A percentile compares a stretch with the other conserved stretches of the same genome.
Evolutionary conservation across 2,888 invertebrate species (phyloP).

Genomic region (Buathra laborator): DNA sequence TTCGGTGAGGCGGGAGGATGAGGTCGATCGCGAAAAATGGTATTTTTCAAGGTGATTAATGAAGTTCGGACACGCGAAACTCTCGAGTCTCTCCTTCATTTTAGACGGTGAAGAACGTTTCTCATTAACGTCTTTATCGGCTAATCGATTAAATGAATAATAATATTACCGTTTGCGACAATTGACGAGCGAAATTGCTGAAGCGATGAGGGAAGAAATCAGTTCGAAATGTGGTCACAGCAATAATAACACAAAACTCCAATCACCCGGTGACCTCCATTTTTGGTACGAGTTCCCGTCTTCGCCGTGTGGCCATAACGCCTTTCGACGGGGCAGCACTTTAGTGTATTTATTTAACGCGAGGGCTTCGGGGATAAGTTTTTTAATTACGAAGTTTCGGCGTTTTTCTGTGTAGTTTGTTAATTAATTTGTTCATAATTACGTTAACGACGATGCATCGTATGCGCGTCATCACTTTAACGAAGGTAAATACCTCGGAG

Average conservation of each 20-base stretch:
- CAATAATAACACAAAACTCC: conserved; percentile 54
- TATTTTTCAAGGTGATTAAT: conserved; percentile 30
- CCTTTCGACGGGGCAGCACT: conserved; percentile 61
- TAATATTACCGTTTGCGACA: conserved; percentile 65
- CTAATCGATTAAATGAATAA: conserved; percentile 30
- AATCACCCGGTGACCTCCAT: conserved; percentile 77
- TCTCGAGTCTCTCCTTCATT: conserved; percentile 77
- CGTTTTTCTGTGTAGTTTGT: too few species aligned
- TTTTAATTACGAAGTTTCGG: neutral
- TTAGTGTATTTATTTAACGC: conserved; percentile 18
- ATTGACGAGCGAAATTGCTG: conserved; percentile 52
- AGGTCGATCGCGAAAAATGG: neutral
- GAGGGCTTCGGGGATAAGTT: neutral
- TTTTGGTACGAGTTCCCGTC: conserved; percentile 75
- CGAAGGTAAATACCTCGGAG: conserved; percentile 50
- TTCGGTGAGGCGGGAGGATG: neutral
- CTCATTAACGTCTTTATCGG: conserved; percentile 20
- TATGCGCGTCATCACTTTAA: conserved; percentile 42
- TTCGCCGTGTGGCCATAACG: conserved; percentile 73
- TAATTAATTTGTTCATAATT: too few species aligned
- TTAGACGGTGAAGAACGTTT: conserved; percentile 68
- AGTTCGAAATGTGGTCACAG: conserved; percentile 66
- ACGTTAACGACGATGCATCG: conserved; percentile 2
- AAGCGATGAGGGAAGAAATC: conserved; percentile 63
- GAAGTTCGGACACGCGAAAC: conserved; percentile 26